A percentile compares a stretch with the other conserved stretches of the same genome.
Evolutionary conservation across 2,797 vertebrate genomes (phyloP).

Genomic region (Pseudomugil tenellus): DNA sequence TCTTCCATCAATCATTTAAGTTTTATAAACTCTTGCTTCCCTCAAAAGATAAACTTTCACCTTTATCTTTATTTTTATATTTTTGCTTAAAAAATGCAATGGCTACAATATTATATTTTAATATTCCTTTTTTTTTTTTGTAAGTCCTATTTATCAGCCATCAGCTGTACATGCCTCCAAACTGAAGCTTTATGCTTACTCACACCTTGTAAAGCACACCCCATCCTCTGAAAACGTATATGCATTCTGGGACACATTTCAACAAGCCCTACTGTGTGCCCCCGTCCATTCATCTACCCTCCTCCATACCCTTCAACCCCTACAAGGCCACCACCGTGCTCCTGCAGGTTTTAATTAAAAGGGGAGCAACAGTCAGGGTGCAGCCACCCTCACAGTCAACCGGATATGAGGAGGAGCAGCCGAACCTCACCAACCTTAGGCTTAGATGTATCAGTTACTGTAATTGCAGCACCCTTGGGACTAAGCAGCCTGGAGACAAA

Average conservation of each 20-base stretch:
- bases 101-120: background rate
- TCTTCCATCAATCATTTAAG: too few relatives aligned
- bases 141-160: background rate
- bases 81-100: background rate
- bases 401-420: constrained; percentile 80
- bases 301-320: constrained; percentile 23
- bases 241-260: constrained; percentile 50
- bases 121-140: background rate
- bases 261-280: constrained; percentile 46
- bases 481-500: constrained; percentile 71
- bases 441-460: constrained; percentile 85
- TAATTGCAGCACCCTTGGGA: constrained; percentile 81
- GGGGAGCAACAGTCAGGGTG: constrained; percentile 70
- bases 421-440: constrained; percentile 71
- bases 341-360: constrained; percentile 83
- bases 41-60: too few relatives aligned
- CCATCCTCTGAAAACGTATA: constrained; percentile 26
- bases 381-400: constrained; percentile 78
- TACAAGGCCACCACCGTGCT: constrained; percentile 54
- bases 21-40: too few relatives aligned
- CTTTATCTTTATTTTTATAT: background rate
- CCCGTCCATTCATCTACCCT: background rate
- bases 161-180: background rate
- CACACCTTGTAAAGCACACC: constrained; percentile 24
- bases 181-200: constrained; percentile 27